Evolutionary conservation across 2,888 invertebrate species (phyloP), one percentile per base, ranked within the genome.

Genomic region (Ptilodon capucinus): DNA sequence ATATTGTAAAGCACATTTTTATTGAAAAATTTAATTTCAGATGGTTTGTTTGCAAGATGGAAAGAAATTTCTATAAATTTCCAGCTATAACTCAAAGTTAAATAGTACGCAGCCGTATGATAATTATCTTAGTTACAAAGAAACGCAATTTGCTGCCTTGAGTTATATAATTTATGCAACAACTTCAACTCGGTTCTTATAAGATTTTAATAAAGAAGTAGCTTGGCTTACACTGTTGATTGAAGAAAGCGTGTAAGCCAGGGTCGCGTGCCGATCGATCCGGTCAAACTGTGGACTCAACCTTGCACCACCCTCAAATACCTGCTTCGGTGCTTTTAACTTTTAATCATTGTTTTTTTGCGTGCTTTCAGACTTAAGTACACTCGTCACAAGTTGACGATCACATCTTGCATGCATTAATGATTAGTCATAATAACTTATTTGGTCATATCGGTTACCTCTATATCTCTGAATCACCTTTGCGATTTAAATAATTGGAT

Each of bases 201-300:
- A 28, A 28, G 28, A 28, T 1, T n/a, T 28, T 28, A 28, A 28
- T n/a, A 28, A 28, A n/a, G 28, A 3, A 28, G 28, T 28, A 28
- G 28, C 28, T 28, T 28, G 28, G n/a, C n/a, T 28, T 28, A 28
- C 28, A 41, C 40, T 46, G 60, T 44, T 54, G 48, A 64, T 56
- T 51, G 45, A 54, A 60, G 60, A 62, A 63, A 71, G 60, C 68
- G 64, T 66, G 71, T n/a, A 64, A 60, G 72, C 60, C 73, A 70
- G 67, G 67, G 72, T 63, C 68, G 62, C 62, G 55, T 51, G 53
- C 57, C 76, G 79, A 85, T 87, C 86, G 81, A 86, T 85, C 63
- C 74, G 77, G 76, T 76, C 73, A 74, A 76, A 74, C 72, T 68
- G 57, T 60, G 61, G 67, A 63, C 60, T 57, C 70, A 75, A 78